Conservation (phyloP, 1,140 invertebrate genomes). For the Diorhabda sublineata region DNA sequence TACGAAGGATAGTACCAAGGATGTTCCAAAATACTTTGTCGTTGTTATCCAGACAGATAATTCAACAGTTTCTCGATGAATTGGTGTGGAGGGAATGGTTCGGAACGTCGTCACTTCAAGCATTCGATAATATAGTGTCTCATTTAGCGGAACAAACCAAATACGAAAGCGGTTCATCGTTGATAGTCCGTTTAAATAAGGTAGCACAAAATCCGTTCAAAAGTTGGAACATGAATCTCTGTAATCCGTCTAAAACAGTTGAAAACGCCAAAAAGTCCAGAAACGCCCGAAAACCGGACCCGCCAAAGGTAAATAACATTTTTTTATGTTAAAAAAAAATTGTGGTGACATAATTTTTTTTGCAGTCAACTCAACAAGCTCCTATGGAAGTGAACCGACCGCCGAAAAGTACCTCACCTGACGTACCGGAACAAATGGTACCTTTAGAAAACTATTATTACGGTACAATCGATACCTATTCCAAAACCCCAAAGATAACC, state of each 20-base stretch:
- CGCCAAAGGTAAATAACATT: constrained; percentile 19
- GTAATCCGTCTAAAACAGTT: neutral
- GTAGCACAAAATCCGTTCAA: constrained; percentile 75
- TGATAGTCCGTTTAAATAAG: constrained; percentile 48
- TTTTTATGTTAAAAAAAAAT: neutral
- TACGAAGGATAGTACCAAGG: constrained; percentile 76
- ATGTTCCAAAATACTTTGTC: constrained; percentile 89
- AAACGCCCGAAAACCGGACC: constrained; percentile 14
- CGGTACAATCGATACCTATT: constrained; percentile 48
- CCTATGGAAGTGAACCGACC: constrained; percentile 35
- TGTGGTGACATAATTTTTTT: neutral
- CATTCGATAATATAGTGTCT: constrained; percentile 74
- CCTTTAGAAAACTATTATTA: constrained; percentile 58
- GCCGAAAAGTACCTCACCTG: constrained; percentile 38
- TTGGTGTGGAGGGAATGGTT: constrained; percentile 66
- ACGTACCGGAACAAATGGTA: constrained; percentile 43
- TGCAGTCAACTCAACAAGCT: neutral
- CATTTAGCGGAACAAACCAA: constrained; percentile 77
- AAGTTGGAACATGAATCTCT: constrained; percentile 59
- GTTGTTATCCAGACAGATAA: constrained; percentile 57
- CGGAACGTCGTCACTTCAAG: constrained; percentile 67
- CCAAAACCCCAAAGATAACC: constrained; percentile 28
- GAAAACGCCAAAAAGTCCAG: constrained; percentile 8
- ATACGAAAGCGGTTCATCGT: constrained; percentile 51
- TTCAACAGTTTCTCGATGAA: constrained; percentile 76